phyloP scores from a whole-genome alignment of 2,113 vertebrate genomes.

The Muntiacus muntjak region DNA sequence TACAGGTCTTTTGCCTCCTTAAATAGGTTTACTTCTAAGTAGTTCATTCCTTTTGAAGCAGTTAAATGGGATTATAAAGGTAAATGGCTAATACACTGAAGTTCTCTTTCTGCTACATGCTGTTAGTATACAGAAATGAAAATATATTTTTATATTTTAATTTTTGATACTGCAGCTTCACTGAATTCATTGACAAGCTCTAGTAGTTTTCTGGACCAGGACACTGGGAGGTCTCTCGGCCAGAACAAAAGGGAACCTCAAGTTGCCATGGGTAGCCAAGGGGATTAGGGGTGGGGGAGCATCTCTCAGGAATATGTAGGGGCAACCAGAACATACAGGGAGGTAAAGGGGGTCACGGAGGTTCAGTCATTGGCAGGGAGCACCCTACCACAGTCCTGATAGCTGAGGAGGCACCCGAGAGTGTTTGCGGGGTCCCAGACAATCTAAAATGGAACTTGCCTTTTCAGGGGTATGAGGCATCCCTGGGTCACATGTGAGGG shows the following conservation, averaged over 20 bases:
- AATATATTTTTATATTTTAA: neutral
- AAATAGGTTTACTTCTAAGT: neutral
- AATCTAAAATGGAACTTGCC: neutral
- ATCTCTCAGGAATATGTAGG: neutral
- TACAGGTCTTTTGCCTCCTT: too few species aligned
- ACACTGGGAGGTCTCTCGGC: neutral
- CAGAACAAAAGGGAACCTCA: neutral
- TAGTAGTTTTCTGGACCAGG: neutral
- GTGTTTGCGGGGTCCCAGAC: rapidly evolving
- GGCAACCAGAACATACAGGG: neutral
- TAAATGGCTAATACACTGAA: neutral
- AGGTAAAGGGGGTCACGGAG: rapidly evolving
- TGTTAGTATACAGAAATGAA: neutral
- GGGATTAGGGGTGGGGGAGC: neutral
- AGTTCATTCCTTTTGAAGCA: neutral
- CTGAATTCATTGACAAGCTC: neutral
- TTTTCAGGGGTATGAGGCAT: neutral
- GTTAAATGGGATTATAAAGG: neutral
- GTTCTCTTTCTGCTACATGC: neutral
- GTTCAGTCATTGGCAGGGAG: neutral
- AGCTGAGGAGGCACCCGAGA: neutral
- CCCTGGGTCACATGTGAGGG: neutral
- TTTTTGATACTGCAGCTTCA: neutral
- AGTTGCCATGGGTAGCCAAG: rapidly evolving
- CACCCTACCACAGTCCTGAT: rapidly evolving